phyloP scores from a whole-genome alignment of 2,113 vertebrate genomes.

The Sapayoa aenigma region DNA sequence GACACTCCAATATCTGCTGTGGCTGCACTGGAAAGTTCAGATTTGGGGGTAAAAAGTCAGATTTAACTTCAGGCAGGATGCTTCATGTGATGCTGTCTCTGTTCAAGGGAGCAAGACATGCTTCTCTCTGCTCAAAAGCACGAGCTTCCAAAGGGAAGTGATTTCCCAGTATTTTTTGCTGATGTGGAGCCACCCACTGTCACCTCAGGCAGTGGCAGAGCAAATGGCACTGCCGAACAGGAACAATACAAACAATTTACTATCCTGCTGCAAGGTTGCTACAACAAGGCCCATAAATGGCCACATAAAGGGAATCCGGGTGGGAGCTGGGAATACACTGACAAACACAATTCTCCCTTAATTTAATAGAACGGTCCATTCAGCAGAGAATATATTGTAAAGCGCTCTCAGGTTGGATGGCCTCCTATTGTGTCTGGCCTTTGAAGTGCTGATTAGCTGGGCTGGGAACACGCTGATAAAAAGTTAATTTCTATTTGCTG shows the following conservation, averaged over 20 bases:
- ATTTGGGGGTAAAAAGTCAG: accelerated
- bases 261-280: background rate
- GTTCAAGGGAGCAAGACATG: accelerated
- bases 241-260: background rate
- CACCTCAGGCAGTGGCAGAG: background rate
- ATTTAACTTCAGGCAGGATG: accelerated
- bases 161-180: background rate
- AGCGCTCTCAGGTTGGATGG: constrained; percentile 58
- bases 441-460: constrained; percentile 67
- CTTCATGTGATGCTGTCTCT: accelerated
- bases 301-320: background rate
- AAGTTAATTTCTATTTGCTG: constrained; percentile 83
- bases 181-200: accelerated
- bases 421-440: constrained; percentile 61
- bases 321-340: constrained; percentile 4
- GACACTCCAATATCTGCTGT: accelerated
- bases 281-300: background rate
- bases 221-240: background rate
- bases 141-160: accelerated
- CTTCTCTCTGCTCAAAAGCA: background rate
- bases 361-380: constrained; percentile 44
- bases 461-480: constrained; percentile 76
- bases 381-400: constrained; percentile 43
- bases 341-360: constrained; percentile 48
- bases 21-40: background rate